These are phyloP conservation scores for Aphrocallistes beatrix DNA, from an alignment of 37 sponge, comb jelly and placozoan species.

Conservation along the genomic window DNA sequence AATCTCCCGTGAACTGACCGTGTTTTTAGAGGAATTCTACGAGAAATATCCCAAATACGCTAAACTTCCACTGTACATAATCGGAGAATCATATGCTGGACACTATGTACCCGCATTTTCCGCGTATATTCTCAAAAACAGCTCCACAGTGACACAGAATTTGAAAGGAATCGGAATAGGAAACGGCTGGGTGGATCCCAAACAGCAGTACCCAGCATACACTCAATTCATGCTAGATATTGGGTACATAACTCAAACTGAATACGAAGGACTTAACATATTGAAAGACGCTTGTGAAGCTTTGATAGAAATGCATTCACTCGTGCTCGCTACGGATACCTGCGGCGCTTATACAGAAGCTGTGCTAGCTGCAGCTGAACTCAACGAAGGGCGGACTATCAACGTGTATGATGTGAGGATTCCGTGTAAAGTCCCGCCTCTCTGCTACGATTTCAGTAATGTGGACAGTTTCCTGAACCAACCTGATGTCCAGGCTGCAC, in stretches of 20 bases:
- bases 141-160: not conserved
- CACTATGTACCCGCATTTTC: slow-evolving; percentile 19
- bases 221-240: not conserved
- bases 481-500: slow-evolving; percentile 17
- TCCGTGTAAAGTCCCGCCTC: slow-evolving; percentile 20
- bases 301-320: not conserved
- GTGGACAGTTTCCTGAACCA: slow-evolving; percentile 20
- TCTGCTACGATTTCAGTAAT: slow-evolving; percentile 34
- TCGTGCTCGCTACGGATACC: not conserved
- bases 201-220: slow-evolving; percentile 2
- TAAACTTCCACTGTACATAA: slow-evolving; percentile 55
- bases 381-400: slow-evolving; percentile 20
- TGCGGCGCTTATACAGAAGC: not conserved
- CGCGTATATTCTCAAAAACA: slow-evolving; percentile 19
- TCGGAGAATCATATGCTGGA: slow-evolving; percentile 75
- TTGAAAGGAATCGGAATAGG: slow-evolving; percentile 25
- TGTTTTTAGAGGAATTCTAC: slow-evolving; percentile 53
- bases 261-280: not conserved
- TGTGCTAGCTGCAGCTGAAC: slow-evolving; percentile 22
- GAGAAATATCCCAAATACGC: slow-evolving; percentile 56
- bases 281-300: not conserved
- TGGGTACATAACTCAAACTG: not conserved
- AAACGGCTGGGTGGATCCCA: slow-evolving; percentile 23
- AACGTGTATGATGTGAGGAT: slow-evolving; percentile 33
- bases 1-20: slow-evolving; percentile 59